Base-by-base conservation (phyloP, 2,113 vertebrate genomes). In the Notothenia rossii region DNA sequence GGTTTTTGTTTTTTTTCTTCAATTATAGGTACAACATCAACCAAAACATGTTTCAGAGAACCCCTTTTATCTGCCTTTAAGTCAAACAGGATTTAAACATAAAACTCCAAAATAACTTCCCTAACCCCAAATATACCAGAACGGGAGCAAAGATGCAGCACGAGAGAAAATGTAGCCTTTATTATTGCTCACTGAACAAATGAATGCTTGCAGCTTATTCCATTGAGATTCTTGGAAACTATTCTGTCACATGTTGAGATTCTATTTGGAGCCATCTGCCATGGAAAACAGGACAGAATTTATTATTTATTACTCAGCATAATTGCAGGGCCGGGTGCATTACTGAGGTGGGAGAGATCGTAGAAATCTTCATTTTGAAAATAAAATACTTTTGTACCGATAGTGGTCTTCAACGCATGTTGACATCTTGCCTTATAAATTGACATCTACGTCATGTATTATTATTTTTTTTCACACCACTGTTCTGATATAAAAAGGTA, bases 211-310 rank as follows among this genome's bases (percentile, higher is more conserved):
- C 72, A 85, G 84, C 85, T 86, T 84, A 88, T 87, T 90, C 84
- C 83, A 72, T 77, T 86, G 80, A 88, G 86, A 85, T 85, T 86
- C 79, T 93, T 93, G 89, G 90, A 93, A 92, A 89, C 83, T 84
- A 89, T 88, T 91, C 85, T 77, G 85, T 92, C 83, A 89, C 89
- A 88, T 88, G 82, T 89, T 77, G 78, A 89, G 86, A 84, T 82
- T 84, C 85, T 87, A 91, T 87, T 92, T 86, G 73, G 77, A 80
- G 88, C 89, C 90, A 92, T 93, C 90, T 91, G 89, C 78, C 87
- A 82, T 84, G 88, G 86, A 91, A 88, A 89, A 83, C 54, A 13
- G 77, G 88, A 88, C 85, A 89, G 77, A 81, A 89, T 93, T 91
- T 85, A 91, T 91, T 91, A 89, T 91, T 90, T 82, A 90, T 89